Base-by-base conservation (phyloP, 2,797 vertebrate genomes). In the Smutsia gigantea region DNA sequence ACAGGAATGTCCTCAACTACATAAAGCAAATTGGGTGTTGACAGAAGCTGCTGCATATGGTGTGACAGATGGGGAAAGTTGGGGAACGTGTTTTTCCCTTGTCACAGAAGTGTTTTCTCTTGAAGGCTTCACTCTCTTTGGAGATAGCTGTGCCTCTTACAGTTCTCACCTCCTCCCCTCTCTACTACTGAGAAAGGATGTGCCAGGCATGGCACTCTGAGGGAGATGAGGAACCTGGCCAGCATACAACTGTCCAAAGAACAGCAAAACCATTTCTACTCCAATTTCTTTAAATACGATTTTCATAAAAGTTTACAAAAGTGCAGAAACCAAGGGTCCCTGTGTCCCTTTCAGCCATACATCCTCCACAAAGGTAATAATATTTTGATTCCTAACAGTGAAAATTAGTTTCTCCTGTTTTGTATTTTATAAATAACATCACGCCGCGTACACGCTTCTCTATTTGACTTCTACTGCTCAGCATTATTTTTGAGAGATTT, bases 101-200 rank as follows among this genome's bases (percentile, higher is more conserved):
- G 87, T 95, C 93, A 95, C 95, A 74, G 75, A 91, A 97, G 71
- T 95, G 89, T 82, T 98, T 97, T 93, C 85, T 91, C 94, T 90
- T 2, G 8, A 97, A 94, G 89, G 59, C 68, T 97, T 96, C 51
- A 1, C 96, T 98, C 98, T 97, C 97, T 98, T 98, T 87, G 93
- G 61, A 34, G 27, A 81, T 66, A 53, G 63, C 61, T 96, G 96
- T 74, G 86, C 85, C 77, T 97, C 86, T 96, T 57, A 86, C 97
- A 94, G 87, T 87, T 78, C 71, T 85, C 92, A 42, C 59, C n/a
- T 95, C 72, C 71, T 75, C 34, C 82, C 72, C 13, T 4, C 14
- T 75, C 37, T 37, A 77, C 57, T 83, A 90, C 29, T 25, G 53
- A 78, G 72, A 75, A 91, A 94, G 81, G 64, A 29, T 57, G 51